Base-by-base conservation (phyloP, 2,888 invertebrate species). In the Lamellibrachia satsuma region DNA sequence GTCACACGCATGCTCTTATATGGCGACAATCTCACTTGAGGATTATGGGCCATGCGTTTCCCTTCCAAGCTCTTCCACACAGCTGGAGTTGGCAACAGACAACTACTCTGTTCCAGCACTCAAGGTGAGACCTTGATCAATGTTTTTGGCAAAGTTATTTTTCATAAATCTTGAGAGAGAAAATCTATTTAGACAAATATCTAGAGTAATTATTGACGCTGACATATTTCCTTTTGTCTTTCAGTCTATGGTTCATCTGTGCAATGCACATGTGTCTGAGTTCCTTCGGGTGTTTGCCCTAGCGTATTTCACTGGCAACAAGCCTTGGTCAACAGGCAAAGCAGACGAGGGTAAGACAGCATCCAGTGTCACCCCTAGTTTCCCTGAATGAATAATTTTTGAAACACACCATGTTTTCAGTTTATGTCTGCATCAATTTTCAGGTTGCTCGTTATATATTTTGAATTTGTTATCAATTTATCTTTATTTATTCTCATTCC, bases 91-190 rank as follows among this genome's bases (percentile, higher is more conserved):
- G 75, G 91, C 95, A 7, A 96, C 96, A 52, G 96, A 96, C 93
- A 95, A 95, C 11, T 96, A 94, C 92, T 94, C 95, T 92, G 94
- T 96, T 1, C 93, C 95, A 91, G 94, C 95, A 52, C 92, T 96
- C 51, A 95, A 95, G 94, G 95, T 95, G 92, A 91, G 91, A 51
- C 39, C 9, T 9, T 55, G 8, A 55, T 55, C 9, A 9, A 75
- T 22, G 22, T n/a, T 75, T 75, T 6, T 75, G 6, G 75, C 22
- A 75, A 75, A 75, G 75, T 75, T 75, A n/a, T 11, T 75, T 22
- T 75, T 75, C 75, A 75, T 75, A 75, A 15, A 75, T 75, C 22
- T 75, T 15, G 75, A 75, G 39, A 57, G 75, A n/a, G 75, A 75
- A 22, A 75, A 15, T 39, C 39, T 91, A 22, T 27, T 57, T 90